Base-by-base conservation (phyloP, 1,140 invertebrate species). In the Pectinophora gossypiella region DNA sequence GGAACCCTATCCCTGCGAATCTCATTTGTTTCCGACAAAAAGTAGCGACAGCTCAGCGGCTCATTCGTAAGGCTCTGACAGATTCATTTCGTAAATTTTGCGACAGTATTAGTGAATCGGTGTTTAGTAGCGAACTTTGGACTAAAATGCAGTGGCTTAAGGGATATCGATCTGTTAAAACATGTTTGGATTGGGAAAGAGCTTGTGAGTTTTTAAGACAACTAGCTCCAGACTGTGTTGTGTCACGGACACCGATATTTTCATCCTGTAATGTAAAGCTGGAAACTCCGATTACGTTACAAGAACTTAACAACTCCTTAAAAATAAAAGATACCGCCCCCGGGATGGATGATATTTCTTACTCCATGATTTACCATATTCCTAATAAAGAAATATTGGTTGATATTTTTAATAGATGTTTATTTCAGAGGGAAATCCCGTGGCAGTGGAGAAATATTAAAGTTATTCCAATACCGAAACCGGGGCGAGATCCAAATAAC, bases 381-480 rank as follows among this genome's bases (percentile, higher is more conserved):
- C 46, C 52, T 13, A 15, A 44, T 13, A 54, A 54, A 48, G 0
- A 42, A 7, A 22, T 22, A 4, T 19, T 54, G 13, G 16, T 54
- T 32, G 3, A 32, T 10, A 10, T 54, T 2, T 54, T 36, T 23
- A 48, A 54, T 20, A 23, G 19, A 16, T 35, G 46, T 20, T 19
- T 54, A 19, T 16, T 1, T 10, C 9, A 16, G 1, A 22, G 36
- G 0, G 22, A 13, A 4, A 15, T 62, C 23, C 76, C 72, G 5
- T 22, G 35, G 4, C 42, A 54, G 10, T 78, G 67, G 67, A 75
- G 76, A 61, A 27, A 48, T n/a, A 61, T 70, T 3, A 47, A 61
- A 44, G 59, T 80, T 9, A 58, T 78, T 7, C 49, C 71, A 12
- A 60, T 76, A 9, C 58, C 53, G 15, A 73, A 69, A 50, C 56